Percentiles rank a stretch among this genome's conserved stretches.
These are phyloP conservation scores for Salarias fasciatus DNA, from an alignment of 2,797 vertebrate genomes.

Conservation along the genomic window DNA sequence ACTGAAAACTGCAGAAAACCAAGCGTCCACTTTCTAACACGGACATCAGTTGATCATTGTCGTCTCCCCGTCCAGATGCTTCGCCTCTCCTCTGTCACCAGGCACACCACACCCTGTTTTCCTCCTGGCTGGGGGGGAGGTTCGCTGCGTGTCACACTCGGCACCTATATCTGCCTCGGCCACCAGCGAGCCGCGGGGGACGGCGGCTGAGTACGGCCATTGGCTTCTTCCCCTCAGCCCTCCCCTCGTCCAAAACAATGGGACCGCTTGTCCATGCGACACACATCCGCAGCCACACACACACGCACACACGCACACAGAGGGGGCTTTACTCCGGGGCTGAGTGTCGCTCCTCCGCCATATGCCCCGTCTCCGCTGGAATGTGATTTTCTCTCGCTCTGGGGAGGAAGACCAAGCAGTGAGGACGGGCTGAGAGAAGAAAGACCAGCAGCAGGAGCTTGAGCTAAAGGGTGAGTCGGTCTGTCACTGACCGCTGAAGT, in stretches of 20 bases:
- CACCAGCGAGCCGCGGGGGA: conserved; percentile 52
- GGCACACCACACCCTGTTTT: conserved; percentile 13
- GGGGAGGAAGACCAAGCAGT: conserved; percentile 28
- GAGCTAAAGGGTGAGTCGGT: conserved; percentile 50
- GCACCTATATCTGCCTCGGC: conserved; percentile 76
- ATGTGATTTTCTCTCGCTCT: conserved; percentile 90
- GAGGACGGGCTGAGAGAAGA: conserved; percentile 51
- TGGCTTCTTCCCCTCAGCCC: conserved; percentile 69
- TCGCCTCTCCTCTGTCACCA: conserved; percentile 12
- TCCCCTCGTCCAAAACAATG: conserved; percentile 77
- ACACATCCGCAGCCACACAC: conserved; percentile 47
- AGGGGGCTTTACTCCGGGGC: conserved; percentile 70
- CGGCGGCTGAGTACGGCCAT: conserved; percentile 69
- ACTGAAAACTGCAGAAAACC: neutral
- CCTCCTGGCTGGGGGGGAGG: conserved; percentile 44
- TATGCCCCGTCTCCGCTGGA: conserved; percentile 92
- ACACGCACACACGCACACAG: conserved; percentile 57
- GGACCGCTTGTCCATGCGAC: conserved; percentile 79
- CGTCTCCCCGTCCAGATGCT: too few species aligned
- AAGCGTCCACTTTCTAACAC: conserved; percentile 3
- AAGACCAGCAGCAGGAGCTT: conserved; percentile 31
- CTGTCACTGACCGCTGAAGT: conserved; percentile 42
- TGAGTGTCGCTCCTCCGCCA: conserved; percentile 82
- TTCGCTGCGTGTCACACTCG: conserved; percentile 56
- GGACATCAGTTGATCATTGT: too few species aligned